Base-by-base conservation (phyloP, 1,140 invertebrate species). In the Sminthurides bifidus region DNA sequence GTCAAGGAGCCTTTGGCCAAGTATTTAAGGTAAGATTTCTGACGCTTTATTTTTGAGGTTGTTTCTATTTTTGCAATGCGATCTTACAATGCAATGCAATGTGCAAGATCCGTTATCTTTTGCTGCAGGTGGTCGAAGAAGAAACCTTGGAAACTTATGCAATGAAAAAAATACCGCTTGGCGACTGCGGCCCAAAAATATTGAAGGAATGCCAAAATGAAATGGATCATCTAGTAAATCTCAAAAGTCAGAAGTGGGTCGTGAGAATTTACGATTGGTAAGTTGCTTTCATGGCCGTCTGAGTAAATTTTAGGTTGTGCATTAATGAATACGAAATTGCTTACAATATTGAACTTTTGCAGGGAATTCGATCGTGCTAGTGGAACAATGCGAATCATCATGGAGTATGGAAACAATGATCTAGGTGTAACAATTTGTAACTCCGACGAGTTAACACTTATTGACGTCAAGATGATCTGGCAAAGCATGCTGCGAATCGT, bases 341-440 rank as follows among this genome's bases (percentile, higher is more conserved):
- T n/a, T n/a, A n/a, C n/a, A n/a, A n/a, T n/a, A n/a, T n/a, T n/a
- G n/a, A n/a, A 41, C 37, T 26, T 48, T 70, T 72, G 30, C 64
- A 78, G 75, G 70, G 77, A 81, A 65, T 70, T 73, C 53, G 65
- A 72, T 33, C 60, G 69, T 29, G 53, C 66, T 6, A 58, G 69
- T 17, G 68, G 72, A 52, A 69, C 72, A 43, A 74, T 95, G 4
- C 83, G 83, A 58, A 78, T 96, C 51, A 81, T 97, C 2, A 81
- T 98, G 82, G 94, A 98, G 73, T 83, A 83, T 67, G 93, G 94
- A 0, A 89, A 92, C 60, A 83, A 80, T 15, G 93, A 97, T 74
- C 76, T 98, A 48, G 82, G 83, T 51, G 76, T 76, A 60, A 77
- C 89, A 31, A 71, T 93, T n/a, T 80, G 79, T 72, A 72, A 43